These are phyloP conservation scores for Cygnus buccinator DNA, from an alignment of 2,113 vertebrate genomes.

Conservation along the genomic window DNA sequence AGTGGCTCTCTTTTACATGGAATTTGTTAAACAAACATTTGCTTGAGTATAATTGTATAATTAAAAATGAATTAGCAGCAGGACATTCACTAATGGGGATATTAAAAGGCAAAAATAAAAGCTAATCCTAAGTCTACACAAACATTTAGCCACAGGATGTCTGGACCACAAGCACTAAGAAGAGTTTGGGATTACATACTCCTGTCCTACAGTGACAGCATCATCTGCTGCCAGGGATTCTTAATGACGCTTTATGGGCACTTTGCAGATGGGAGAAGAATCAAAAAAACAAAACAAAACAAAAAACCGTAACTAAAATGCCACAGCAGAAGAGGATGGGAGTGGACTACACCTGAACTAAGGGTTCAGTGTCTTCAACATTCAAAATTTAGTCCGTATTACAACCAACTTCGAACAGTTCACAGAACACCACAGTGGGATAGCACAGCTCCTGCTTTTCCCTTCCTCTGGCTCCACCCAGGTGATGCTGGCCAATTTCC, in stretches of 20 bases:
- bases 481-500: background rate
- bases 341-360: background rate
- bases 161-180: background rate
- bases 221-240: background rate
- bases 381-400: rapidly evolving
- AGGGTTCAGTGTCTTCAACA: background rate
- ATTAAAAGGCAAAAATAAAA: background rate
- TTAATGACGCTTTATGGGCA: background rate
- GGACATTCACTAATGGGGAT: background rate
- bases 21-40: background rate
- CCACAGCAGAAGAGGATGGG: background rate
- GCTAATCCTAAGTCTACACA: background rate
- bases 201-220: background rate
- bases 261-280: background rate
- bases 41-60: background rate
- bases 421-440: background rate
- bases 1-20: background rate
- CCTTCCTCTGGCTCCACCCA: background rate
- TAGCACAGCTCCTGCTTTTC: background rate
- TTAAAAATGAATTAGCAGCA: background rate
- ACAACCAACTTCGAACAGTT: rapidly evolving
- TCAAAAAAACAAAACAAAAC: background rate
- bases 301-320: rapidly evolving
- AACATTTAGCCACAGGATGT: background rate
- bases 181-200: background rate